Evolutionary conservation across 2,797 vertebrate species (phyloP).

Genomic region (Lagorchestes hirsutus): DNA sequence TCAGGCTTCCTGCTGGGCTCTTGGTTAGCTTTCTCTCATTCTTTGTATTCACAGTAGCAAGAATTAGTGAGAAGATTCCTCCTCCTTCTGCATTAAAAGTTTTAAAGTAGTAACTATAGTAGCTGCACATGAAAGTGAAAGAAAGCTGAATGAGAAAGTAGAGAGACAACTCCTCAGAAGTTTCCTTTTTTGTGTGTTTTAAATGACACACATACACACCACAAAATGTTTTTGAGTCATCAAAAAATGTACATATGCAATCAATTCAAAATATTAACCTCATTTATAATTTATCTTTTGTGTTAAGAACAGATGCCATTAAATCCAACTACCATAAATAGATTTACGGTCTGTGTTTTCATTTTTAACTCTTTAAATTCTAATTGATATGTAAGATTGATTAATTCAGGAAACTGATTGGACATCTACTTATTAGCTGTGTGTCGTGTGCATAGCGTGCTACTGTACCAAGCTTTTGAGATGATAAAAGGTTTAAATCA

Average conservation of each 20-base stretch:
- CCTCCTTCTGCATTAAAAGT: slow-evolving; percentile 74
- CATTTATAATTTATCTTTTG: not conserved
- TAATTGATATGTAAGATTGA: not conserved
- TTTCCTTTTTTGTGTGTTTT: slow-evolving; percentile 54
- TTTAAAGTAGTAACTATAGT: slow-evolving; percentile 72
- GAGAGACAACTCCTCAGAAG: slow-evolving; percentile 43
- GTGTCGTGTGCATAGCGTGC: not conserved
- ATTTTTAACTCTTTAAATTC: slow-evolving; percentile 50
- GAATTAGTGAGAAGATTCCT: slow-evolving; percentile 83
- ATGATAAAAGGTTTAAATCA: not conserved
- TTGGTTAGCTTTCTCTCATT: slow-evolving; percentile 82
- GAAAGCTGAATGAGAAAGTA: slow-evolving; percentile 27
- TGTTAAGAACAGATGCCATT: not conserved
- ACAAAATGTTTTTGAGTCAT: not conserved
- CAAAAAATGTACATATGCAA: slow-evolving; percentile 20
- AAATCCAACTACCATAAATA: slow-evolving; percentile 26
- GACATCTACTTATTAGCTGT: not conserved
- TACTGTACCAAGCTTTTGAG: not conserved
- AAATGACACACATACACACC: not conserved
- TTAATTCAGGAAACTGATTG: not conserved
- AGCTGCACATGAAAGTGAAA: slow-evolving; percentile 67
- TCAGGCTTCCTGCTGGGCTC: slow-evolving; percentile 84
- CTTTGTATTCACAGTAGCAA: slow-evolving; percentile 82
- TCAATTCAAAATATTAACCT: slow-evolving; percentile 46
- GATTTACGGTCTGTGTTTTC: slow-evolving; percentile 1